Conservation (phyloP, 2,113 vertebrate species). For the Grallaria varia region DNA sequence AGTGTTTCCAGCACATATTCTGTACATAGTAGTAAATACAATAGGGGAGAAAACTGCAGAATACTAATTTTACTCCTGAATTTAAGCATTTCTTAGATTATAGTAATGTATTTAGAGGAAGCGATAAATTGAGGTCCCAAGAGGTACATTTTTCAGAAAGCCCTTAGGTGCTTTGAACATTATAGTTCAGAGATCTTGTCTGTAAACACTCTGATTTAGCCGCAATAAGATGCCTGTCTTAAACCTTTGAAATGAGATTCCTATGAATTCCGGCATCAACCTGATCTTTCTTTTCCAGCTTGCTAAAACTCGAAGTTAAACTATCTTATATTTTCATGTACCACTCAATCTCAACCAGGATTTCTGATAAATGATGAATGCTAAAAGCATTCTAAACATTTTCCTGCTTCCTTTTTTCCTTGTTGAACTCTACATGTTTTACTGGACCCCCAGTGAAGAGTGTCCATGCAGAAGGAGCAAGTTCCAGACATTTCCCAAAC, state of each 20-base stretch:
- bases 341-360: not conserved
- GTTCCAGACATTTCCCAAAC: not conserved
- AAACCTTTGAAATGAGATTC: not conserved
- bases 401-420: not conserved
- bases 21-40: not conserved
- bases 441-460: not conserved
- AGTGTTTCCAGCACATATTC: not conserved
- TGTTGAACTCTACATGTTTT: not conserved
- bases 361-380: not conserved
- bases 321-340: not conserved
- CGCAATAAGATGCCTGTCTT: not conserved
- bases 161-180: not conserved
- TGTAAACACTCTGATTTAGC: not conserved
- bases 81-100: not conserved
- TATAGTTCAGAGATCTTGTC: not conserved
- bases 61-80: not conserved
- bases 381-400: not conserved
- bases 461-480: not conserved
- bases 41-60: not conserved
- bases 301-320: not conserved
- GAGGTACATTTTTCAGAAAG: not conserved
- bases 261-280: not conserved
- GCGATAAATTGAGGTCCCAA: not conserved
- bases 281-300: not conserved
- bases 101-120: not conserved